Evolutionary conservation across 2,113 vertebrate genomes (phyloP), one percentile per base, ranked within the genome.

Genomic region (Genyomyrus donnyi): DNA sequence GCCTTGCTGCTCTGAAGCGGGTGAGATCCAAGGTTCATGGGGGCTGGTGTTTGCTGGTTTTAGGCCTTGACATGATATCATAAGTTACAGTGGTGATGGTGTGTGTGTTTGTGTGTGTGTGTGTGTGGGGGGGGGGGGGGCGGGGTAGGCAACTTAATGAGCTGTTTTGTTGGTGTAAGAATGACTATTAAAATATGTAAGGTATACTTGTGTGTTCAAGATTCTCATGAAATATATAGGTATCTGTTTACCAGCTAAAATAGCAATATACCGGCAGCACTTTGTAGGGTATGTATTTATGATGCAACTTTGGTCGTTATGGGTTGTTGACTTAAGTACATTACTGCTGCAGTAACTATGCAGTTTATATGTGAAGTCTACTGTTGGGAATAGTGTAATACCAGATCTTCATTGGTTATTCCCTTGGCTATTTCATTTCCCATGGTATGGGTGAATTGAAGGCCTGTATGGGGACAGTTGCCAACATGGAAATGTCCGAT

Each of bases 61-160:
- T 62, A 88, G 89, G 89, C 58, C 85, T 90, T 90, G 89, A 90
- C 58, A 52, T 90, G 42, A 45, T 45, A 66, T 48, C 89, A 48
- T 90, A 90, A 86, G 35, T 84, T 42, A 85, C 77, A 7, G 74
- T 89, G 35, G 8, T 42, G 8, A 11, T n/a, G 15, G 10, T 83
- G 31, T 27, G 31, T 27, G 31, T 74, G 66, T 31, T 17, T 80
- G 74, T 74, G 19, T 24, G 35, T 6, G 48, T n/a, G n/a, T n/a
- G n/a, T n/a, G n/a, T n/a, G n/a, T n/a, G n/a, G n/a, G n/a, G n/a
- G 2, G 48, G 77, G 42, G 80, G 35, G 35, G 35, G 35, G 10
- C 31, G 11, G 17, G 19, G 11, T 77, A 39, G 70, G 27, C 70
- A 31, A 15, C 66, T 74, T 35, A 19, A 53, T 53, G 15, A 53